These are phyloP conservation scores for Anolis apletophallus DNA, from an alignment of 2,797 vertebrate genomes.

Conservation along the genomic window DNA sequence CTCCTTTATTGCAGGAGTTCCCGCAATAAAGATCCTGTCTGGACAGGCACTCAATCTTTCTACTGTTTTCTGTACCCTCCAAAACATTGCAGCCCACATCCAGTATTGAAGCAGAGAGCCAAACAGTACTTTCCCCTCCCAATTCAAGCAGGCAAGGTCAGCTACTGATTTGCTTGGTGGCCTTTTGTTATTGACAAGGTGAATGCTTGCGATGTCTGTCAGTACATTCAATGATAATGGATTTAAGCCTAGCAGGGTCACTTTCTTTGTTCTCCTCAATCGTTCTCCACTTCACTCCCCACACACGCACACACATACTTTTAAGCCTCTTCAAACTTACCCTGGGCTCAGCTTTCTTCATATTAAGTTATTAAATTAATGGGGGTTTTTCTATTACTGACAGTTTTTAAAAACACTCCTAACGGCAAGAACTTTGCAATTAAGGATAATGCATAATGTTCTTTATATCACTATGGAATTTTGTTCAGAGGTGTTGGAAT, in stretches of 20 bases:
- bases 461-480: neutral
- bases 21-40: too few relatives aligned
- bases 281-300: neutral
- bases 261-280: conserved; percentile 37
- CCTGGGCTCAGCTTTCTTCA: conserved; percentile 17
- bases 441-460: neutral
- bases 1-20: too few relatives aligned
- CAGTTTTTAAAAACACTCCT: conserved; percentile 16
- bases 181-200: conserved; percentile 8
- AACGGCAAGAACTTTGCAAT: neutral
- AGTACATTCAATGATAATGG: conserved; percentile 6
- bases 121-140: neutral
- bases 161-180: neutral
- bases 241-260: neutral
- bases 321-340: conserved; percentile 26
- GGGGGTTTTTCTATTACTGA: conserved; percentile 10
- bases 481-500: neutral
- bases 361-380: conserved; percentile 12
- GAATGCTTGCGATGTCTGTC: neutral
- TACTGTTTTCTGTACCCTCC: neutral
- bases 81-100: neutral
- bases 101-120: neutral
- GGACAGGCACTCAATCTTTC: neutral
- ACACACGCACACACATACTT: neutral
- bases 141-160: neutral